Evolutionary conservation across 1,140 invertebrate genomes (phyloP).

Genomic region (Riptortus pedestris): DNA sequence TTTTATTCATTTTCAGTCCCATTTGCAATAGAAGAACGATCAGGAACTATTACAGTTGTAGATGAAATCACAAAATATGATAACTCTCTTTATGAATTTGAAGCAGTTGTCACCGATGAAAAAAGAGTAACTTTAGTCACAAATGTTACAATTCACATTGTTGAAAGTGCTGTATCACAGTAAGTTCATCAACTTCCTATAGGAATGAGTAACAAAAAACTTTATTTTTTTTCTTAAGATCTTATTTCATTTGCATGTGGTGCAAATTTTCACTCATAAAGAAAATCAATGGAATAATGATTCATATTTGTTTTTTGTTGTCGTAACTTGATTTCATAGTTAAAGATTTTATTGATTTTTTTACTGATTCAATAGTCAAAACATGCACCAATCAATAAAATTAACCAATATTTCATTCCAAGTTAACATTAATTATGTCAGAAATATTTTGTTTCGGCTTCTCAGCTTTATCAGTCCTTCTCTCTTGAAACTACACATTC

Average conservation of each 20-base stretch:
- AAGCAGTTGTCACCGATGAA: slow-evolving; percentile 63
- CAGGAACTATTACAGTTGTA: slow-evolving; percentile 76
- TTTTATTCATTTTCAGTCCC: slow-evolving; percentile 52
- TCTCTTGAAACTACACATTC: too few species aligned
- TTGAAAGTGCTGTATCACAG: slow-evolving; percentile 46
- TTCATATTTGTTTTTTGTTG: too few species aligned
- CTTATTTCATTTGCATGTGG: background rate
- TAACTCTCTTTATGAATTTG: slow-evolving; percentile 60
- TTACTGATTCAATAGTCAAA: too few species aligned
- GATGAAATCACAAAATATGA: slow-evolving; percentile 60
- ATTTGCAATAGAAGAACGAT: slow-evolving; percentile 77
- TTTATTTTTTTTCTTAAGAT: background rate
- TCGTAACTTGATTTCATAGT: too few species aligned
- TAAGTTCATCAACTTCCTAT: slow-evolving; percentile 23
- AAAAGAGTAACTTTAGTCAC: slow-evolving; percentile 56
- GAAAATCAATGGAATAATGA: too few species aligned
- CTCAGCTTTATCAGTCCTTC: too few species aligned
- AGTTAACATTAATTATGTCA: too few species aligned
- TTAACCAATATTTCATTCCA: too few species aligned
- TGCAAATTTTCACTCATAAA: too few species aligned
- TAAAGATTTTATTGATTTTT: too few species aligned
- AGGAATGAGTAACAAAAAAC: background rate
- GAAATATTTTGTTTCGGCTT: too few species aligned
- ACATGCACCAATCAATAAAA: too few species aligned
- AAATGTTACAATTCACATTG: slow-evolving; percentile 72